Evolutionary conservation across 1,140 invertebrate species (phyloP).

Genomic region (Drosophila albomicans): DNA sequence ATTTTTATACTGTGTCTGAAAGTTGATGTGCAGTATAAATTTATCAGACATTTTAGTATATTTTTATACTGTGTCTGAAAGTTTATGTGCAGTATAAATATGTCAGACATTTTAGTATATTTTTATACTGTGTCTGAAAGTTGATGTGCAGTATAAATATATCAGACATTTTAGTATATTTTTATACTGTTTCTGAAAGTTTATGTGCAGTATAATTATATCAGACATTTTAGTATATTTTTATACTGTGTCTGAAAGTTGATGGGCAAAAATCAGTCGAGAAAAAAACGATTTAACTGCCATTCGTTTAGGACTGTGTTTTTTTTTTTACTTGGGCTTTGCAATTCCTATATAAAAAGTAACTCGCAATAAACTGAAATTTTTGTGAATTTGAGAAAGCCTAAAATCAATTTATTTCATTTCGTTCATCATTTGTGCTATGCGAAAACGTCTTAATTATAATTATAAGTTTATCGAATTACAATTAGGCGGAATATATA

Average conservation of each 20-base stretch:
- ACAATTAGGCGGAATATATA: constrained; percentile 2
- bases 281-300: constrained; percentile 19
- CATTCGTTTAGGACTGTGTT: constrained; percentile 26
- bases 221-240: background rate
- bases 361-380: background rate
- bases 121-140: no score
- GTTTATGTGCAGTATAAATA: no score
- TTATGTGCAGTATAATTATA: background rate
- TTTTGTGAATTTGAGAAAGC: background rate
- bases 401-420: background rate
- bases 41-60: background rate
- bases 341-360: background rate
- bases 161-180: background rate
- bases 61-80: background rate
- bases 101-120: no score
- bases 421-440: background rate
- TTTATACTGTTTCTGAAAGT: background rate
- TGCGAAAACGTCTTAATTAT: background rate
- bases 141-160: no score
- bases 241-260: background rate
- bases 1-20: background rate
- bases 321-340: constrained; percentile 17
- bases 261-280: background rate
- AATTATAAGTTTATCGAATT: background rate
- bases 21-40: background rate